A percentile compares a stretch with the other conserved stretches of the same genome.
Conservation (phyloP, 2,797 vertebrate genomes). For the Cynodonichthys magdalenae region DNA sequence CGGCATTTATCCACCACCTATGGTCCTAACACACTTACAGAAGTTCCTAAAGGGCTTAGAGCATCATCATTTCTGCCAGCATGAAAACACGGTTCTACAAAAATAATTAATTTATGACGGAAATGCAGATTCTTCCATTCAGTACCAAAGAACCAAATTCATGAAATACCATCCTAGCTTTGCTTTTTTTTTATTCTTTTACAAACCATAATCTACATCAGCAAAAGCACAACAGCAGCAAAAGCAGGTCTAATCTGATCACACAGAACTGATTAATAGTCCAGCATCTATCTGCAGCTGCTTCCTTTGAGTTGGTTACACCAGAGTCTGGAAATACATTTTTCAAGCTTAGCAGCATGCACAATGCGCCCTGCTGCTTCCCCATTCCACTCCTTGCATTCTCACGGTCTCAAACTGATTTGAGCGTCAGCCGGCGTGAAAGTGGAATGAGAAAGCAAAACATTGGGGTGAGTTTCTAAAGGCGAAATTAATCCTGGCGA, state of each 20-base stretch:
- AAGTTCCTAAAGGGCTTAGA: conserved; percentile 9
- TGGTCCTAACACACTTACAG: conserved; percentile 22
- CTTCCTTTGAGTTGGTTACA: conserved; percentile 52
- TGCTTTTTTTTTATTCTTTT: conserved; percentile 19
- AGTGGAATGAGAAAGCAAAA: conserved; percentile 60
- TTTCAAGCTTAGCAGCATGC: conserved; percentile 65
- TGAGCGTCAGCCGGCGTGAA: conserved; percentile 59
- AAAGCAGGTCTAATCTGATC: conserved; percentile 59
- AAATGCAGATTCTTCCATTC: conserved; percentile 11
- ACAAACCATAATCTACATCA: conserved; percentile 41
- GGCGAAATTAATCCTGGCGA: conserved; percentile 56
- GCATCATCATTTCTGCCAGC: conserved; percentile 29
- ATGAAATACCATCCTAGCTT: conserved; percentile 9
- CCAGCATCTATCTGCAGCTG: conserved; percentile 52
- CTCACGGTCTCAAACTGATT: conserved; percentile 63
- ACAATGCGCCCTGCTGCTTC: conserved; percentile 59
- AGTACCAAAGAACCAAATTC: conserved; percentile 10
- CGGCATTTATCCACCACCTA: conserved; percentile 22
- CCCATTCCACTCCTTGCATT: conserved; percentile 56
- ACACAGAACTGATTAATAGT: conserved; percentile 68
- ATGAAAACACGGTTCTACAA: conserved; percentile 10
- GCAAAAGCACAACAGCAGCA: conserved; percentile 41
- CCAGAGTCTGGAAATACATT: conserved; percentile 56
- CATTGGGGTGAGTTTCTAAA: conserved; percentile 50
- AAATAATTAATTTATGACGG: conserved; percentile 23